phyloP scores from a whole-genome alignment of 2,888 invertebrate genomes.

The Trypoxylon attenuatum region DNA sequence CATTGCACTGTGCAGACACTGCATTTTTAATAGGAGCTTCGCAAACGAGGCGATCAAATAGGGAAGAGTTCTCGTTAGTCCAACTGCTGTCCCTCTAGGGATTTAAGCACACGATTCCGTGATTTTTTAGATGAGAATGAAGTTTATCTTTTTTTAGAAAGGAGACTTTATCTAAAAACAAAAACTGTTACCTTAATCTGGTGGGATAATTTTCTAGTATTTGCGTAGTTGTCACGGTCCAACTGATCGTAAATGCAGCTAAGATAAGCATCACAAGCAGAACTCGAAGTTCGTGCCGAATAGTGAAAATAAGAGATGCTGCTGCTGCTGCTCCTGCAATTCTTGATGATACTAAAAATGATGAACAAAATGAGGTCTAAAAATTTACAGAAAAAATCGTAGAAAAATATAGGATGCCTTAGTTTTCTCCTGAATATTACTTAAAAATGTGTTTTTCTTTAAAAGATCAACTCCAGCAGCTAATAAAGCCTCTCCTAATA shows the following conservation, averaged over 20 bases:
- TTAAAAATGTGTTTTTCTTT: slow-evolving; percentile 50
- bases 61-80: slow-evolving; percentile 54
- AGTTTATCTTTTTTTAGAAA: too few relatives aligned
- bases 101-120: background rate
- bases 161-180: too few relatives aligned
- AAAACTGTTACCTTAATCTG: slow-evolving; percentile 57
- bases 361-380: background rate
- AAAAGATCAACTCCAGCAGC: slow-evolving; percentile 51
- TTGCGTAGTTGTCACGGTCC: slow-evolving; percentile 48
- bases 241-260: slow-evolving; percentile 51
- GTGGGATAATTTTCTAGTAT: slow-evolving; percentile 63
- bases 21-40: slow-evolving; percentile 37
- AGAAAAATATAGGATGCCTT: background rate
- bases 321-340: slow-evolving; percentile 50
- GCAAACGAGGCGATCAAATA: slow-evolving; percentile 47
- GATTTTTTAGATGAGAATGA: too few relatives aligned
- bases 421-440: slow-evolving; percentile 23
- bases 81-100: slow-evolving; percentile 57
- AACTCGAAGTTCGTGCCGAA: slow-evolving; percentile 17
- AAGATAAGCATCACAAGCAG: slow-evolving; percentile 48
- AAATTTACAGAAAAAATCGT: background rate
- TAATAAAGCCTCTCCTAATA: slow-evolving; percentile 56
- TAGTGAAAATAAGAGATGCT: slow-evolving; percentile 40
- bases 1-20: slow-evolving; percentile 39
- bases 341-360: slow-evolving; percentile 42